Base-by-base conservation (phyloP, 2,113 vertebrate genomes). In the Hydropotes inermis region DNA sequence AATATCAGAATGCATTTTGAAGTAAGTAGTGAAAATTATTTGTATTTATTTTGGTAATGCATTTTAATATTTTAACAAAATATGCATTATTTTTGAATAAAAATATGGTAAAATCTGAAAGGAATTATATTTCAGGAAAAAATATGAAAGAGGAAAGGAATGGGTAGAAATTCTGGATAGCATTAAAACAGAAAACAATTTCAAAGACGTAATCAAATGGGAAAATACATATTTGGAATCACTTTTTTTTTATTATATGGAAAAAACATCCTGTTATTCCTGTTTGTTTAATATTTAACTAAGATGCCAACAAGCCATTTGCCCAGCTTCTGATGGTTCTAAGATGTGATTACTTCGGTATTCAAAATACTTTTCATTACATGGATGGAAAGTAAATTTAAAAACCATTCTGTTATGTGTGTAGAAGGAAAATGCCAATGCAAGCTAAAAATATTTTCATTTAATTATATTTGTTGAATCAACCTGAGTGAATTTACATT, bases 301-400 rank as follows among this genome's bases (percentile, higher is more conserved):
- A 97, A 98, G 88, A 96, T 92, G 94, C 55, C 97, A 98, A 87
- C 47, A 95, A 91, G 47, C 3, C 23, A 96, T 52, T 36, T 97
- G 98, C 90, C 96, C 98, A 98, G 78, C 96, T 98, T 97, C 81
- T 97, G 90, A 95, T 93, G 91, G 92, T 98, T 96, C 96, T 97
- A 89, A 98, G 36, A 95, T 86, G 89, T 98, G 50, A 97, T 91
- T 94, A 98, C 87, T 96, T 98, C 76, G 97, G 94, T 94, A 96
- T 96, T 93, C 64, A 89, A 91, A 95, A 74, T 88, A 61, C 25
- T 95, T 98, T 96, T 96, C 87, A 97, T 97, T 97, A 98, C 83
- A 96, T 95, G 89, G 84, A 94, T 97, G 92, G 94, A 98, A 98
- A 93, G 33, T 96, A 33, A 97, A 98, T 97, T 81, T 97, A 12